These are phyloP conservation scores for Ophraella communa DNA, from an alignment of 2,888 invertebrate genomes.

Conservation along the genomic window DNA sequence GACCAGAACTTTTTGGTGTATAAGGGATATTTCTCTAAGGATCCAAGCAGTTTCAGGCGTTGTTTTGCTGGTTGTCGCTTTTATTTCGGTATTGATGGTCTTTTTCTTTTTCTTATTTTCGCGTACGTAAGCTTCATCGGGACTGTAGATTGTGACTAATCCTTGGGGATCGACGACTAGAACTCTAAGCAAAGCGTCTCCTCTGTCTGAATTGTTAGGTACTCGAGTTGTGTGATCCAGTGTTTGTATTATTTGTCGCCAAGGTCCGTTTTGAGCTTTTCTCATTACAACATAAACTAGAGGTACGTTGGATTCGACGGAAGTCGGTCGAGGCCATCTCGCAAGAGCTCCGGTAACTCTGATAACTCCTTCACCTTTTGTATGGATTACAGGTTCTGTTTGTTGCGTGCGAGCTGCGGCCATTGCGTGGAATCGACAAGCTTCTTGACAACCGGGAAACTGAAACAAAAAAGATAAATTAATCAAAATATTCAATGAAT, in stretches of 20 bases:
- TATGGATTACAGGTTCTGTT: conserved; percentile 73
- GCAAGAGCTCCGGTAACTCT: conserved; percentile 69
- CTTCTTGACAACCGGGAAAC: conserved; percentile 76
- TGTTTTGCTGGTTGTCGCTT: conserved; percentile 62
- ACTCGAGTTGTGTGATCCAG: conserved; percentile 70
- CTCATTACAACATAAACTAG: conserved; percentile 76
- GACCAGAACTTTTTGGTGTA: conserved; percentile 74
- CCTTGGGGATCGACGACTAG: conserved; percentile 75
- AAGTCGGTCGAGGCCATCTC: conserved; percentile 70
- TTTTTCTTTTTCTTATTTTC: conserved; percentile 58
- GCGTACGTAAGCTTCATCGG: conserved; percentile 66
- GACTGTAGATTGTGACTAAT: conserved; percentile 73
- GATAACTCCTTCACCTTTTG: conserved; percentile 73
- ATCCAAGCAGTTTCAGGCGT: conserved; percentile 66
- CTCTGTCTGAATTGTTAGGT: conserved; percentile 67
- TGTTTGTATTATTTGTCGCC: conserved; percentile 73
- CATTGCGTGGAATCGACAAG: conserved; percentile 73
- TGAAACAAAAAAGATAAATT: conserved; percentile 57
- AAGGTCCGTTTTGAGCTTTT: conserved; percentile 68
- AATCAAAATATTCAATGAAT: no score
- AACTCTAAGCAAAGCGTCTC: conserved; percentile 69
- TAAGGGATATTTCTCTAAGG: conserved; percentile 72
- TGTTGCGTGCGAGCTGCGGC: conserved; percentile 67
- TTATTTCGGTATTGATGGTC: conserved; percentile 62
- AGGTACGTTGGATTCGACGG: conserved; percentile 64